Evolutionary conservation across 2,797 vertebrate species (phyloP), one percentile per base, ranked within the genome.

Genomic region (Emydoidea blandingii): DNA sequence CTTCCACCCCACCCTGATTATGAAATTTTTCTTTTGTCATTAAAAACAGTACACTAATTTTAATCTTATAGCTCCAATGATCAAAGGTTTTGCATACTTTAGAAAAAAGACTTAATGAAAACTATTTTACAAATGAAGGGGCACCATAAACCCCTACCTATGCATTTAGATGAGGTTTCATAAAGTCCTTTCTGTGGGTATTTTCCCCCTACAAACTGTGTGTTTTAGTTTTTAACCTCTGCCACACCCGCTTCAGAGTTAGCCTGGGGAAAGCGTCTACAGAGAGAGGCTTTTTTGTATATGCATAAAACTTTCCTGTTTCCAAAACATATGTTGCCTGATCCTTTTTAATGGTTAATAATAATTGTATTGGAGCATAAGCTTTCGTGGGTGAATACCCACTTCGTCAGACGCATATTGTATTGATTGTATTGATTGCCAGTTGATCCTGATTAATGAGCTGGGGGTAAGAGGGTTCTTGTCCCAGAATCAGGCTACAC

Each of bases 1-100:
- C 89, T 90, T 74, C 62, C 21, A 54, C 96, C 94, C 97, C 98
- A 95, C 97, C 97, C 96, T 95, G 95, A 96, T 98, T 94, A 96
- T 93, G 97, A 97, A 98, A 98, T 95, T 93, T 56, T 59, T 88
- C 82, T 96, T 97, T 90, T 97, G 96, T 96, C 87, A 41, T 80
- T 97, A 96, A 97, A 72, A 96, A 96, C 95, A 96, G 72, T 88
- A 85, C 31, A 49, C 79, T 95, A 87, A 68, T 93, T 88, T 83
- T 90, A 62, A 1, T 95, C 83, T 49, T 95, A 37, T 41, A 27
- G 74, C 85, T 87, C 89, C 88, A 81, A 0, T 88, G 54, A 56
- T 91, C 83, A 88, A 62, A 94, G 21, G 54, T 92, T 89, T 78
- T 85, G 37, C 74, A 29, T 68, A 72, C 37, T 86, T 94, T 19